Evolutionary conservation across 2,888 invertebrate species (phyloP), one percentile per base, ranked within the genome.

Genomic region (Ophion ventricosus): DNA sequence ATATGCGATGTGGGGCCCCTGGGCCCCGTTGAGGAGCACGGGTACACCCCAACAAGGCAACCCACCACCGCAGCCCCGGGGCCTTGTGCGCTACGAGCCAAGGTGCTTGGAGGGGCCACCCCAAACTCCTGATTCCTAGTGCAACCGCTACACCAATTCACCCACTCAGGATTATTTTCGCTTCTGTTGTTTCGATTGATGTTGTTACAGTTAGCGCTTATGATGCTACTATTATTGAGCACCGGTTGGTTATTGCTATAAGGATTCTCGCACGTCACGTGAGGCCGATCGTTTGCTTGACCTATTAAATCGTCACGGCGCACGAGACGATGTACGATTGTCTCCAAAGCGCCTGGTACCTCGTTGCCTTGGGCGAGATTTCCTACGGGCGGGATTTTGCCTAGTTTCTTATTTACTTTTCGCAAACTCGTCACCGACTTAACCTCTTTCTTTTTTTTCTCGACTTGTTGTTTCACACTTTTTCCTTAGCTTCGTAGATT

Each of bases 21-120:
- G 90, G 92, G 92, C 92, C 92, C 91, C 92, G 91, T 90, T 87
- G 92, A 92, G 88, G 92, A 91, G 89, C 91, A 92, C 90, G 93
- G 93, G 89, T 93, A 93, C 89, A 93, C 93, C 88, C 93, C 93
- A 91, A 93, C 91, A 87, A 93, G 90, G 89, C 93, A 93, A 87
- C 93, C 92, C 90, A 93, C 93, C 90, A 93, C 92, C 87, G 92
- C 90, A 90, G 93, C 90, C 90, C 91, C 93, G 90, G 93, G 91
- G 90, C 92, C 92, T 90, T 92, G 88, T 90, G 91, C 89, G 88
- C 90, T 91, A 87, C 92, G 92, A 92, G 92, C 90, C 92, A 92
- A 92, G 88, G 89, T 86, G 89, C 91, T 91, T 87, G 92, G 88
- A 84, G 90, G 89, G 88, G 91, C 90, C 90, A 90, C 91, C 87